Conservation (phyloP, 2,888 invertebrate genomes). For the Limnephilus marmoratus region DNA sequence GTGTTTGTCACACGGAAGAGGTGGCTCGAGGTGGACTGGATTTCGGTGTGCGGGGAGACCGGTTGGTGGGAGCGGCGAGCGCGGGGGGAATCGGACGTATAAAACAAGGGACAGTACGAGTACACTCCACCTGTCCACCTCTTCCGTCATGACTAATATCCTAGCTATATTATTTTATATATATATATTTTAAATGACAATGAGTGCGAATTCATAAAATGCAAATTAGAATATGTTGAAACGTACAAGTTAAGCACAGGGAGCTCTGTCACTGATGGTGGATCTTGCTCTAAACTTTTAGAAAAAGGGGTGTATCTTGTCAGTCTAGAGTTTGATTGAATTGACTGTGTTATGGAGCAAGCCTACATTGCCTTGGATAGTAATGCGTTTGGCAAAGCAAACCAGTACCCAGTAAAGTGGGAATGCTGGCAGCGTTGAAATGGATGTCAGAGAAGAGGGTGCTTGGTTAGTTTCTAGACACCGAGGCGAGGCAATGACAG, state of each 20-base stretch:
- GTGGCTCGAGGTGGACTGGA: constrained; percentile 48
- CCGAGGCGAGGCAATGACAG: background rate
- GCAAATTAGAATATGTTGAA: constrained; percentile 60
- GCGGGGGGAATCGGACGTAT: background rate
- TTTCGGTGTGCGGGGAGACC: background rate
- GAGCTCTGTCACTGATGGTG: background rate
- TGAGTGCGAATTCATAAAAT: constrained; percentile 65
- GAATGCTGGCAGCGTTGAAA: constrained; percentile 38
- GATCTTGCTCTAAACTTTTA: background rate
- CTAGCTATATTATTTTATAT: constrained; percentile 60
- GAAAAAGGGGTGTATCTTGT: background rate
- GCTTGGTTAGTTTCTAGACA: background rate
- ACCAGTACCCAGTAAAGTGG: background rate
- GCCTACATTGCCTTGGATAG: background rate
- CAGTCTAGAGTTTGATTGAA: background rate
- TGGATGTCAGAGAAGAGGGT: constrained; percentile 60
- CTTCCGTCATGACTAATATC: constrained; percentile 61
- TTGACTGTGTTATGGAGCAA: background rate
- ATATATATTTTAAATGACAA: constrained; percentile 63
- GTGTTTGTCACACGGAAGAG: constrained; percentile 65
- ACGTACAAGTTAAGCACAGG: constrained; percentile 45
- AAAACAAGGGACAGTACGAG: background rate
- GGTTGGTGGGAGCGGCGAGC: background rate
- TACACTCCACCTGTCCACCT: constrained; percentile 51
- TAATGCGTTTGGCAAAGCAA: background rate